Evolutionary conservation across 1,140 invertebrate species (phyloP), one percentile per base, ranked within the genome.

Genomic region (Orchestia grillus): DNA sequence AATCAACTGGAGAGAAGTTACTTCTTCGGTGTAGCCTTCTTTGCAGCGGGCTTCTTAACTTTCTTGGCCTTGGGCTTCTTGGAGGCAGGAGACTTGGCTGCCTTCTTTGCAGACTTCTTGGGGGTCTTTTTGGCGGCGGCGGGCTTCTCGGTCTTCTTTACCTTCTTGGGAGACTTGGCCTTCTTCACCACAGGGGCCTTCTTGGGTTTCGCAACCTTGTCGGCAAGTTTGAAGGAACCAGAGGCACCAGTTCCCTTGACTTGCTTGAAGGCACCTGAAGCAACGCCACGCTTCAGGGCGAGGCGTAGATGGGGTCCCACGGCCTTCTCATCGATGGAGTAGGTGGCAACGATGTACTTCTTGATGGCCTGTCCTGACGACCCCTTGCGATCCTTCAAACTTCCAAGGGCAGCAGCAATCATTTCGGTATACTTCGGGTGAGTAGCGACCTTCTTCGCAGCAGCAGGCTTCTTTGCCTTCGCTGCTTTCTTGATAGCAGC

Each of bases 401-500:
- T 96, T 28, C 92, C 95, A 95, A 97, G 96, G 57, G 97, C 97
- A 53, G 96, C 96, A 36, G 95, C 94, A 42, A 97, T 97, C 97
- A 97, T 97, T 23, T 97, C 97, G 19, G 91, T 41, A 90, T 97
- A 97, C 57, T 97, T 97, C 4, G 97, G 97, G 87, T 97, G 97
- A 62, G 96, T 96, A 41, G 97, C 44, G 23, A 43, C 28, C 36
- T 94, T 94, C 96, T 96, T 94, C 11, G 44, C 90, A n/a, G 91
- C 77, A 16, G 91, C 95, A 19, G 96, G 90, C 45, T 96, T 96
- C 62, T 88, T 57, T 0, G 90, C 62, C 92, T 95, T 92, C 42
- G 53, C 44, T 42, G 96, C 44, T 40, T 88, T 90, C 92, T 96
- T 95, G 23, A 53, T 57, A 19, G 77, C 19, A 44, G 96, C 53